phyloP scores from a whole-genome alignment of 2,797 vertebrate genomes.

The Triplophysa bombifrons region DNA sequence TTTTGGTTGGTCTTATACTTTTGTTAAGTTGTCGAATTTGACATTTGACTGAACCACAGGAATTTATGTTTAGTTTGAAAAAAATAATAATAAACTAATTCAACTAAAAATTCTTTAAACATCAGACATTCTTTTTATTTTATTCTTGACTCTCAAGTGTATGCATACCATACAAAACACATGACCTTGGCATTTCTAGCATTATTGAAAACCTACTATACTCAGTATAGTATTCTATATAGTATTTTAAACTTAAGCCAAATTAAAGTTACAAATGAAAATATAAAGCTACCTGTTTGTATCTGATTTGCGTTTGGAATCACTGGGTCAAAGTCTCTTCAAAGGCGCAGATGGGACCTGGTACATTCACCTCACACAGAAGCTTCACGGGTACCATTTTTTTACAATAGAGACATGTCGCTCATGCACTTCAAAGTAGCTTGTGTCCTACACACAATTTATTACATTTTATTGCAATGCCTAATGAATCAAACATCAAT shows the following conservation, averaged over 20 bases:
- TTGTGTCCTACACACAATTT: constrained; percentile 8
- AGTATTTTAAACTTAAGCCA: background rate
- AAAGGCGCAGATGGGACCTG: background rate
- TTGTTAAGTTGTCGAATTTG: background rate
- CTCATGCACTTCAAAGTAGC: background rate
- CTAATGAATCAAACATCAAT: background rate
- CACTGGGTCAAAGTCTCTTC: background rate
- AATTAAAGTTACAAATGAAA: background rate
- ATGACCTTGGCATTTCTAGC: background rate
- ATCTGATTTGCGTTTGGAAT: background rate
- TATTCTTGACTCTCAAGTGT: background rate
- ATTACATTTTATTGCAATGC: background rate
- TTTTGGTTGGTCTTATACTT: constrained; percentile 23
- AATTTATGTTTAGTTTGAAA: background rate
- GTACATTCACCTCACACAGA: background rate
- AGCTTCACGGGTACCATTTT: background rate
- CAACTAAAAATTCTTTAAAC: background rate
- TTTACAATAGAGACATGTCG: background rate
- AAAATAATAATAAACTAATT: background rate
- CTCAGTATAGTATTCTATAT: background rate
- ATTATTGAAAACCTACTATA: background rate
- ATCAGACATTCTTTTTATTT: background rate
- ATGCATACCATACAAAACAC: background rate
- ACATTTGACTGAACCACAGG: background rate
- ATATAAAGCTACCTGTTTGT: background rate